Percentiles rank a stretch among this genome's conserved stretches.
phyloP scores from a whole-genome alignment of 2,797 vertebrate species.

The Sebastiscus tertius region DNA sequence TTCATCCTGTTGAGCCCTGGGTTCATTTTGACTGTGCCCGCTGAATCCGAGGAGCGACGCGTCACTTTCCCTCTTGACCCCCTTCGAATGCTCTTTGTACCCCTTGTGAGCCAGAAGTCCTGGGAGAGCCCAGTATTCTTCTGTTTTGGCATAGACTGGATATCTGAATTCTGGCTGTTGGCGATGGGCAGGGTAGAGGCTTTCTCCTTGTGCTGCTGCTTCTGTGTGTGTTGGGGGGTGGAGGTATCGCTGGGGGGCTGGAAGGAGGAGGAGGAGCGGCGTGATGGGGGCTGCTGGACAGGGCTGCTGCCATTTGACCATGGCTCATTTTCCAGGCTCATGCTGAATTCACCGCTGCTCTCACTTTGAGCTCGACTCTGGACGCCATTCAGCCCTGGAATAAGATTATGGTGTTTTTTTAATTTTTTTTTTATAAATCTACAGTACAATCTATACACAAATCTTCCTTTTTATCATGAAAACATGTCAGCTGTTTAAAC shows the following conservation, averaged over 20 bases:
- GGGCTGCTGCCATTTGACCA: conserved; percentile 94
- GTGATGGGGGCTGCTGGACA: conserved; percentile 83
- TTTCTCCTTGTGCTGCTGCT: conserved; percentile 76
- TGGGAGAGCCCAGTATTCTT: conserved; percentile 50
- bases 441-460: not conserved
- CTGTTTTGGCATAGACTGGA: conserved; percentile 37
- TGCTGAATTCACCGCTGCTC: conserved; percentile 93
- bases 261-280: conserved; percentile 73
- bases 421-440: not conserved
- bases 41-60: conserved; percentile 66
- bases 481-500: not conserved
- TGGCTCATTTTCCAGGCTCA: conserved; percentile 89
- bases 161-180: conserved; percentile 18
- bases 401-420: not conserved
- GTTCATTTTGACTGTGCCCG: conserved; percentile 31
- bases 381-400: conserved; percentile 70
- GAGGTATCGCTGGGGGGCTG: conserved; percentile 77
- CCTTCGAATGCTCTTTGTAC: conserved; percentile 70
- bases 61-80: conserved; percentile 61
- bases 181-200: conserved; percentile 26
- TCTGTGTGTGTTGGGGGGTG: conserved; percentile 81
- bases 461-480: not conserved
- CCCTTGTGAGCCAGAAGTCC: conserved; percentile 75
- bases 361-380: conserved; percentile 92
- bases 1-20: conserved; percentile 24